Percentiles rank a stretch among this genome's conserved stretches.
phyloP scores from a whole-genome alignment of 37 sponge, comb jelly and placozoan species.

The Mnemiopsis leidyi region DNA sequence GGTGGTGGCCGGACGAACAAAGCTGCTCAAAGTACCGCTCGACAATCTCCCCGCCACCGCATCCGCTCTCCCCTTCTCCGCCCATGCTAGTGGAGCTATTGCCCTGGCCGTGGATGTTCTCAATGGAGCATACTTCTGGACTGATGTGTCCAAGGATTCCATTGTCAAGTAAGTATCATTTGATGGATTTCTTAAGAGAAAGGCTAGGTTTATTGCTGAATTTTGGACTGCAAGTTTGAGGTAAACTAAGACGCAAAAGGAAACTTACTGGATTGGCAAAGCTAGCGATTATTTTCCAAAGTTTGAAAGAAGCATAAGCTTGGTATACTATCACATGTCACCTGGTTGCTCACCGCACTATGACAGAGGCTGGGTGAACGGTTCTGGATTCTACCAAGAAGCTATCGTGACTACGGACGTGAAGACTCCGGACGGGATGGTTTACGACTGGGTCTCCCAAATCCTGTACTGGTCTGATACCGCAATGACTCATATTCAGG shows the following conservation, averaged over 20 bases:
- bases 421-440: slow-evolving; percentile 56
- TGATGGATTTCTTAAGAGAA: too few relatives aligned
- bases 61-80: slow-evolving; percentile 13
- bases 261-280: too few relatives aligned
- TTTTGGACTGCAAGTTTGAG: too few relatives aligned
- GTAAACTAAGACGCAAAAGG: too few relatives aligned
- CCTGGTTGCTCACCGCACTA: too few relatives aligned
- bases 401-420: slow-evolving; percentile 3
- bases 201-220: too few relatives aligned
- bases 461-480: slow-evolving; percentile 59
- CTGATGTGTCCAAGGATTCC: slow-evolving; percentile 2
- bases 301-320: too few relatives aligned
- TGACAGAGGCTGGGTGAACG: slow-evolving; percentile 16
- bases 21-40: slow-evolving; percentile 4
- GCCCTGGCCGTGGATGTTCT: slow-evolving; percentile 54
- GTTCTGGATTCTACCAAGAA: slow-evolving; percentile 21
- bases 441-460: slow-evolving; percentile 49
- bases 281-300: too few relatives aligned
- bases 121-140: slow-evolving; percentile 58
- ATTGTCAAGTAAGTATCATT: slow-evolving; percentile 51
- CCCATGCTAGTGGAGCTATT: slow-evolving; percentile 34
- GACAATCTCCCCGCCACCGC: neutral
- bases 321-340: too few relatives aligned
- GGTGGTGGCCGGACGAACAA: neutral
- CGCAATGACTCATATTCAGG: slow-evolving; percentile 56